These are phyloP conservation scores for Labeo calbasu DNA, from an alignment of 2,797 vertebrate species.

Conservation along the genomic window DNA sequence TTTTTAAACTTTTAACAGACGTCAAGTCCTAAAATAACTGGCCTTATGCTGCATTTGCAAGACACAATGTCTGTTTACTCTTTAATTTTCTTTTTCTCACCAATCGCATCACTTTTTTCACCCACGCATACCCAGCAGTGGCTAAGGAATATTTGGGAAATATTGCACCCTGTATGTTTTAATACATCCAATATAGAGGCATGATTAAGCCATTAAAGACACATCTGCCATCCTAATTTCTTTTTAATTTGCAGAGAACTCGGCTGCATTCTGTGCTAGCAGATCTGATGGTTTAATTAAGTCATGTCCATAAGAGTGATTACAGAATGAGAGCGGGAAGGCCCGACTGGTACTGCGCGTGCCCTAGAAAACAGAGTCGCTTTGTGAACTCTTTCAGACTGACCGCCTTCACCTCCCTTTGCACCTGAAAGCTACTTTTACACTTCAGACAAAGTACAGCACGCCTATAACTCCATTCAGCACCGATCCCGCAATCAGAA, in stretches of 20 bases:
- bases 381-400: slow-evolving; percentile 7
- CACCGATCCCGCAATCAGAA: slow-evolving; percentile 14
- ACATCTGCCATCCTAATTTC: slow-evolving; percentile 80
- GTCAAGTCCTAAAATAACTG: slow-evolving; percentile 58
- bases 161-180: slow-evolving; percentile 66
- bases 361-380: slow-evolving; percentile 57
- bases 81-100: background rate
- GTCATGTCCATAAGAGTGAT: slow-evolving; percentile 70
- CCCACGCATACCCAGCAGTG: slow-evolving; percentile 27
- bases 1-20: slow-evolving; percentile 45
- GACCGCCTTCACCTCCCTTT: slow-evolving; percentile 1
- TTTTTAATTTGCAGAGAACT: slow-evolving; percentile 78
- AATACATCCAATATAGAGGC: slow-evolving; percentile 70
- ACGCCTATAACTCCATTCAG: slow-evolving; percentile 34
- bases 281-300: slow-evolving; percentile 79
- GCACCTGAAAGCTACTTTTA: slow-evolving; percentile 28
- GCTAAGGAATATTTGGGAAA: slow-evolving; percentile 58
- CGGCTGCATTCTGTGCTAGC: slow-evolving; percentile 66
- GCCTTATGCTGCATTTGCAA: slow-evolving; percentile 60
- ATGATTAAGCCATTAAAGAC: slow-evolving; percentile 79
- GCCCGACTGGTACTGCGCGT: slow-evolving; percentile 48
- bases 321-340: slow-evolving; percentile 55
- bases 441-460: slow-evolving; percentile 19
- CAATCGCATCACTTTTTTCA: background rate
- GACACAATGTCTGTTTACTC: slow-evolving; percentile 48